phyloP scores from a whole-genome alignment of 2,113 vertebrate genomes.

The Leiothrix lutea region DNA sequence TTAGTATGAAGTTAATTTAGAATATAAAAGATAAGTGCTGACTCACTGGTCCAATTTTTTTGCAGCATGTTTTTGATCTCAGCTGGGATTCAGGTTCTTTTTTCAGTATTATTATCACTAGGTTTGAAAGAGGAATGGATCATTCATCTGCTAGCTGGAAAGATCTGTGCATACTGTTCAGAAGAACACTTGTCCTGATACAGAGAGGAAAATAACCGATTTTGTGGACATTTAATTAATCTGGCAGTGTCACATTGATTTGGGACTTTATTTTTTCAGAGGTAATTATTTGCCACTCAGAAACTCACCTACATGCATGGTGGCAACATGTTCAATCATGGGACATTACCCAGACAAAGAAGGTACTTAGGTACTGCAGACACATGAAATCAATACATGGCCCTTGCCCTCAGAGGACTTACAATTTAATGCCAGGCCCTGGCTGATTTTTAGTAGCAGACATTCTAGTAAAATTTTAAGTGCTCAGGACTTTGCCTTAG shows the following conservation, averaged over 20 bases:
- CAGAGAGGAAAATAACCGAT: background rate
- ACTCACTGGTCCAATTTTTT: background rate
- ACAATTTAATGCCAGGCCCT: background rate
- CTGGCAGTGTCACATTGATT: background rate
- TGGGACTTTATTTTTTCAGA: background rate
- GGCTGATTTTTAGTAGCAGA: background rate
- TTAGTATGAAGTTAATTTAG: background rate
- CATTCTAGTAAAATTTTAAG: background rate
- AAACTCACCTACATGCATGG: background rate
- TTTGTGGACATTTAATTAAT: background rate
- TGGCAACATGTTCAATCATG: background rate
- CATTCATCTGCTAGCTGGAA: background rate
- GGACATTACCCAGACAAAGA: background rate
- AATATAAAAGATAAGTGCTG: background rate
- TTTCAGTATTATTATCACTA: background rate
- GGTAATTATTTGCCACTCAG: background rate
- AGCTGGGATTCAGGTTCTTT: background rate
- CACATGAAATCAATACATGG: background rate
- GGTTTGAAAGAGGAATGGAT: background rate
- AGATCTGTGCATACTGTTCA: background rate
- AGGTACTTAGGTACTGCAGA: background rate
- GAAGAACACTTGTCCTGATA: background rate
- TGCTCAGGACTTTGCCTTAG: background rate
- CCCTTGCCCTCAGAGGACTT: background rate
- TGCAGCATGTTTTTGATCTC: background rate